These are phyloP conservation scores for Buceros bicornis DNA, from an alignment of 2,797 vertebrate species.

Conservation along the genomic window DNA sequence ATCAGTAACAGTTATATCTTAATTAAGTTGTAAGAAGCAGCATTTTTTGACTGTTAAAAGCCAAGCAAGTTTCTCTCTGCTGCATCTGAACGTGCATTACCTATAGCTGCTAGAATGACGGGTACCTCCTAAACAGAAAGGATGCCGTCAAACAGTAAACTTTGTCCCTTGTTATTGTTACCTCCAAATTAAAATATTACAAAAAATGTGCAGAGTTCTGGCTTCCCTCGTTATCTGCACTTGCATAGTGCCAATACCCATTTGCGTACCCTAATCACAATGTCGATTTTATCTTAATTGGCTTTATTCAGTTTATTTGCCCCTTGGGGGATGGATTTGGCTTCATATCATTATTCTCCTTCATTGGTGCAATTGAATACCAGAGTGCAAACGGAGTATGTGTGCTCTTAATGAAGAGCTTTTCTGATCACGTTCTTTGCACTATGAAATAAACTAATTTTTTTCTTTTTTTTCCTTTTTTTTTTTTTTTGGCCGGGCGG, in stretches of 20 bases:
- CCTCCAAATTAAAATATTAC: neutral
- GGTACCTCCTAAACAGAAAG: neutral
- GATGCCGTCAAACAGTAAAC: fast-evolving
- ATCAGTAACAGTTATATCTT: neutral
- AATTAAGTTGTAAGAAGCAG: neutral
- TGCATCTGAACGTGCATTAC: neutral
- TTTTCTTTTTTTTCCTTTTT: neutral
- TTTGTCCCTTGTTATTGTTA: neutral
- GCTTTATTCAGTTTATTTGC: neutral
- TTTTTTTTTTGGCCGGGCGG: fast-evolving
- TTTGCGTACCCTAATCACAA: neutral
- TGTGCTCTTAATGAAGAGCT: neutral
- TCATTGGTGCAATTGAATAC: neutral
- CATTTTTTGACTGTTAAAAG: neutral
- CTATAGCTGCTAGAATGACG: neutral
- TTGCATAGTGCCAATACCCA: neutral
- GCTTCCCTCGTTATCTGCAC: neutral
- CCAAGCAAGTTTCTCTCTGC: neutral
- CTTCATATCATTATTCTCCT: neutral
- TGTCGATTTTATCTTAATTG: neutral
- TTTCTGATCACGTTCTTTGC: neutral
- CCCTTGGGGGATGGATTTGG: neutral
- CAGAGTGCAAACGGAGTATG: neutral
- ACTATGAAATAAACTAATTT: neutral
- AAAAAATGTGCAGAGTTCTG: neutral